These are phyloP conservation scores for Nylanderia fulva DNA, from an alignment of 1,140 invertebrate species.

Conservation along the genomic window DNA sequence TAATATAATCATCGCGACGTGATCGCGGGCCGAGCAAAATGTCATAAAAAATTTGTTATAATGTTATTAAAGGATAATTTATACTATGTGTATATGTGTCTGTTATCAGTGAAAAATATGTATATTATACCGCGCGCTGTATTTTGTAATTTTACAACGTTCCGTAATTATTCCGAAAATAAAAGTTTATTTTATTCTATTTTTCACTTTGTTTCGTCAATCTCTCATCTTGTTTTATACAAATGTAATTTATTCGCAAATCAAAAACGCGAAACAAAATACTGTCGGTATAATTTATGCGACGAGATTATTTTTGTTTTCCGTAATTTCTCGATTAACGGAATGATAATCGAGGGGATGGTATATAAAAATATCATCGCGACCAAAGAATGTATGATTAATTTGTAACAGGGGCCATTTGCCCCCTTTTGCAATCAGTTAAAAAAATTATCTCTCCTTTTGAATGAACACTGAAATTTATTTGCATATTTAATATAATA, in stretches of 20 bases:
- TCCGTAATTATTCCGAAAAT: background rate
- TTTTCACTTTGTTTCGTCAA: constrained; percentile 26
- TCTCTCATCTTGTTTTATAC: background rate
- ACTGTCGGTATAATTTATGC: constrained; percentile 2
- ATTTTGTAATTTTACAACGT: constrained; percentile 13
- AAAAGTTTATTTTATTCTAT: constrained; percentile 32
- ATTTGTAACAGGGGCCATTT: too few relatives aligned
- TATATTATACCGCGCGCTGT: background rate
- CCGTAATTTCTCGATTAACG: constrained; percentile 22
- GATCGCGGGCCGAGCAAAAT: background rate
- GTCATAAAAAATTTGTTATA: background rate
- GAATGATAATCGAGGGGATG: background rate
- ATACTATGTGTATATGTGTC: background rate
- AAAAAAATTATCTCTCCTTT: too few relatives aligned
- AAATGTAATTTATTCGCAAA: background rate
- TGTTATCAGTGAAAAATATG: background rate
- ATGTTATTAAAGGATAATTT: constrained; percentile 4
- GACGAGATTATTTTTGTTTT: constrained; percentile 13
- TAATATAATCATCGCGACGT: background rate
- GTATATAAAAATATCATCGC: too few relatives aligned
- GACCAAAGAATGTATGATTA: too few relatives aligned
- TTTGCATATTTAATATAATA: too few relatives aligned
- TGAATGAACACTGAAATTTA: too few relatives aligned
- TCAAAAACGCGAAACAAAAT: background rate
- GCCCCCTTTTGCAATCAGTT: too few relatives aligned